phyloP scores from a whole-genome alignment of 2,113 vertebrate species.

The Melanocharis versteri region DNA sequence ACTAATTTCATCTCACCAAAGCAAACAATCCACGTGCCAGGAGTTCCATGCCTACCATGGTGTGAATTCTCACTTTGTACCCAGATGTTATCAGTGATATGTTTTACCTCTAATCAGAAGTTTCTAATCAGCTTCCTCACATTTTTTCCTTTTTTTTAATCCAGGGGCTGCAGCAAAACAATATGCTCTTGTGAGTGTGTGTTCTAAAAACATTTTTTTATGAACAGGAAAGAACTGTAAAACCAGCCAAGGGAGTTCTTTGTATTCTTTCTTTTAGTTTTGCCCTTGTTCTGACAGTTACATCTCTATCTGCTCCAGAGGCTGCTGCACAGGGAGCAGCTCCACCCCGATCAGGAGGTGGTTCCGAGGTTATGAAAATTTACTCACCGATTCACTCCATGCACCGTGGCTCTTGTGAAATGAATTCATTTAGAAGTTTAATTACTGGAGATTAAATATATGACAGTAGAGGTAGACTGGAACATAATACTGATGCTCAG shows the following conservation, averaged over 20 bases:
- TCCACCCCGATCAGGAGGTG: neutral
- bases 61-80: neutral
- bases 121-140: neutral
- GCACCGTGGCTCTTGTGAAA: constrained; percentile 40
- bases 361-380: constrained; percentile 7
- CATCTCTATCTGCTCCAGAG: neutral
- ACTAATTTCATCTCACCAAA: neutral
- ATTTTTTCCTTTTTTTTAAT: neutral
- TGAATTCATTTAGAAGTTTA: constrained; percentile 48
- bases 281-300: neutral
- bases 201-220: neutral
- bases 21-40: neutral
- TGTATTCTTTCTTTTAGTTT: neutral
- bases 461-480: constrained; percentile 25
- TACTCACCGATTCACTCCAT: constrained; percentile 20
- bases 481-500: constrained; percentile 47
- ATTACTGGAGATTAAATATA: constrained; percentile 62
- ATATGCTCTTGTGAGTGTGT: neutral
- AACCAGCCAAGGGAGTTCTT: neutral
- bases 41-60: neutral
- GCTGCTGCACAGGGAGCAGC: neutral
- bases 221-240: neutral
- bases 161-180: neutral
- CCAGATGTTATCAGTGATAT: neutral
- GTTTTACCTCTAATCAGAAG: neutral